A percentile compares a stretch with the other conserved stretches of the same genome.
These are phyloP conservation scores for Hyla sarda DNA, from an alignment of 2,113 vertebrate genomes.

Conservation along the genomic window DNA sequence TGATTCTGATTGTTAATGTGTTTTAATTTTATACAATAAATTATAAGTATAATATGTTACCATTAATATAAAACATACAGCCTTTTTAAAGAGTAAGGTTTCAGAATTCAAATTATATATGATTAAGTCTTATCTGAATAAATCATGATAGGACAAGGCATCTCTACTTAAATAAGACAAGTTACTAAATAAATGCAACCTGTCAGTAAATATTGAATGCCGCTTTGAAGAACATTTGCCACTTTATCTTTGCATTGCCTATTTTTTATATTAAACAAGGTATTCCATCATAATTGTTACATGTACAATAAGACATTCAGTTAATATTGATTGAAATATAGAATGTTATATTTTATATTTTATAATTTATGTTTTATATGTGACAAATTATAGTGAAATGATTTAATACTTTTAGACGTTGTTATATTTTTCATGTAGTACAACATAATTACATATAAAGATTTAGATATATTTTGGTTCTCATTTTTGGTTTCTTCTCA, in stretches of 20 bases:
- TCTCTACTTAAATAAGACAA: neutral
- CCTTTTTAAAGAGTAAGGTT: too few species aligned
- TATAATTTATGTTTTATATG: too few species aligned
- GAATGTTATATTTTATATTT: neutral
- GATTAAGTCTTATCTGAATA: neutral
- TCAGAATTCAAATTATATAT: neutral
- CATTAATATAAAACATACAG: neutral
- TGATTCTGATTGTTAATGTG: too few species aligned
- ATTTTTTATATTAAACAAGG: neutral
- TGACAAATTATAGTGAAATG: too few species aligned
- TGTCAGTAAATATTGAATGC: neutral
- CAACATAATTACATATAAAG: neutral
- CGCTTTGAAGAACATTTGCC: neutral
- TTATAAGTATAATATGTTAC: too few species aligned
- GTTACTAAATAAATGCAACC: neutral
- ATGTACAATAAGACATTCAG: neutral
- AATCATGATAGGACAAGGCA: neutral
- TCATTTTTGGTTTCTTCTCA: neutral
- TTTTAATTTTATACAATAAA: too few species aligned
- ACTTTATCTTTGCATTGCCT: neutral
- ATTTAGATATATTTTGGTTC: neutral
- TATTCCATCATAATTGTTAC: neutral
- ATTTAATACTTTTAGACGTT: too few species aligned
- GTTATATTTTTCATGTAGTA: too few species aligned
- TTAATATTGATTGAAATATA: neutral